Evolutionary conservation across 1,140 invertebrate genomes (phyloP).

Genomic region (Neomicropteryx cornuta): DNA sequence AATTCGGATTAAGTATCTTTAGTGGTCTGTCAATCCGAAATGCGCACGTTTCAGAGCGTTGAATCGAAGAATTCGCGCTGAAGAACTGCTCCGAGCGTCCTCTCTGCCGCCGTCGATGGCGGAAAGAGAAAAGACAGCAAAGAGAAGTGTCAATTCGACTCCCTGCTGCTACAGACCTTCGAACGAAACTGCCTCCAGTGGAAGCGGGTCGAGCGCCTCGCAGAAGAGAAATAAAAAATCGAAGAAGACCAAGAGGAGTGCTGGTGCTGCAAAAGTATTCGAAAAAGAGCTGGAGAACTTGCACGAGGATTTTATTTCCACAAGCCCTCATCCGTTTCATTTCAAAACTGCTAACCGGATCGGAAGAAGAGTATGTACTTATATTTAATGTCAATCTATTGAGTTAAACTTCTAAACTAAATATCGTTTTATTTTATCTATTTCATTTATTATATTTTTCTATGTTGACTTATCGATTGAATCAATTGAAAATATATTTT

Average conservation of each 20-base stretch:
- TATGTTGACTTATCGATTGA: too few relatives aligned
- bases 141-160: conserved; percentile 29
- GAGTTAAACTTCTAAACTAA: too few relatives aligned
- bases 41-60: conserved; percentile 48
- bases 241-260: conserved; percentile 15
- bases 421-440: too few relatives aligned
- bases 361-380: conserved; percentile 7
- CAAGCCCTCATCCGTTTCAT: conserved; percentile 39
- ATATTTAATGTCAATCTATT: too few relatives aligned
- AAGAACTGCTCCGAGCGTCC: conserved; percentile 53
- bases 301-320: conserved; percentile 39
- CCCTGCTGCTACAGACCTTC: conserved; percentile 26
- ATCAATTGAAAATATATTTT: too few relatives aligned
- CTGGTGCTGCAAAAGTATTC: conserved; percentile 9
- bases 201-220: conserved; percentile 20
- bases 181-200: conserved; percentile 22
- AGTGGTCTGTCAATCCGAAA: too few relatives aligned
- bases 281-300: conserved; percentile 26
- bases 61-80: conserved; percentile 53
- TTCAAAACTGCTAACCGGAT: conserved; percentile 36
- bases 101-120: conserved; percentile 60
- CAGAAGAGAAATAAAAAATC: conserved; percentile 19
- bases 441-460: too few relatives aligned
- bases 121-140: conserved; percentile 40
- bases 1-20: too few relatives aligned